Conservation (phyloP, 2,888 invertebrate species). For the Phortica okadai region DNA sequence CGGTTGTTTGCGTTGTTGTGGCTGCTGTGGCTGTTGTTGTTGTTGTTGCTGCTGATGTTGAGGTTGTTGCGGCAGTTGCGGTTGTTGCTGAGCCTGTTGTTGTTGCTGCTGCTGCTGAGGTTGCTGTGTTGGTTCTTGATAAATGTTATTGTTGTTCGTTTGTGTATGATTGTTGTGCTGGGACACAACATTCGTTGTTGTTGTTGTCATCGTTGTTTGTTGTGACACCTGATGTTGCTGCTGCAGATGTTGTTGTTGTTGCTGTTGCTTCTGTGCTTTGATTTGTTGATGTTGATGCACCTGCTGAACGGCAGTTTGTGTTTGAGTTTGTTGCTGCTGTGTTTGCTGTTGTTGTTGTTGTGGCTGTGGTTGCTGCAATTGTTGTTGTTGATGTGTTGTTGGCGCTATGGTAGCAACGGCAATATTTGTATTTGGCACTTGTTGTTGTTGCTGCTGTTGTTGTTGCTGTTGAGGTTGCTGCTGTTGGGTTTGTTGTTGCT, state of each 20-base stretch:
- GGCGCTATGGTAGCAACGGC: constrained; percentile 27
- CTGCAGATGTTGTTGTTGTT: neutral
- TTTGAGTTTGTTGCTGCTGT: constrained; percentile 31
- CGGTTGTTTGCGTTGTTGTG: constrained; percentile 51
- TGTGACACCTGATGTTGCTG: constrained; percentile 33
- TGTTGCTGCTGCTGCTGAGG: constrained; percentile 40
- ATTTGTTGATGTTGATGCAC: constrained; percentile 36
- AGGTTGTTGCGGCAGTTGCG: constrained; percentile 36
- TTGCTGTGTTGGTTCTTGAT: constrained; percentile 25
- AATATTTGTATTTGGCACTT: constrained; percentile 31
- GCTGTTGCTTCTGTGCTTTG: constrained; percentile 4
- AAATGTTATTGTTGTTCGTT: constrained; percentile 20
- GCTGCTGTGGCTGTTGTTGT: constrained; percentile 43
- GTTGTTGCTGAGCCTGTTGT: constrained; percentile 27
- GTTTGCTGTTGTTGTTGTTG: constrained; percentile 56
- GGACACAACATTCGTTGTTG: constrained; percentile 4
- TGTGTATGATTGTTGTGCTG: constrained; percentile 35
- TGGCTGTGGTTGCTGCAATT: constrained; percentile 41
- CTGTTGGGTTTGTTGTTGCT: neutral
- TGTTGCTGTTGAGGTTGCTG: neutral
- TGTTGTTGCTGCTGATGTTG: constrained; percentile 39
- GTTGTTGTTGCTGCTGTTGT: constrained; percentile 56
- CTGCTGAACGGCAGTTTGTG: constrained; percentile 9
- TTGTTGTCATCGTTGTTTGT: constrained; percentile 38
- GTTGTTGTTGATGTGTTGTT: constrained; percentile 57